Base-by-base conservation (phyloP, 2,797 vertebrate genomes). In the Eulemur rubriventer region DNA sequence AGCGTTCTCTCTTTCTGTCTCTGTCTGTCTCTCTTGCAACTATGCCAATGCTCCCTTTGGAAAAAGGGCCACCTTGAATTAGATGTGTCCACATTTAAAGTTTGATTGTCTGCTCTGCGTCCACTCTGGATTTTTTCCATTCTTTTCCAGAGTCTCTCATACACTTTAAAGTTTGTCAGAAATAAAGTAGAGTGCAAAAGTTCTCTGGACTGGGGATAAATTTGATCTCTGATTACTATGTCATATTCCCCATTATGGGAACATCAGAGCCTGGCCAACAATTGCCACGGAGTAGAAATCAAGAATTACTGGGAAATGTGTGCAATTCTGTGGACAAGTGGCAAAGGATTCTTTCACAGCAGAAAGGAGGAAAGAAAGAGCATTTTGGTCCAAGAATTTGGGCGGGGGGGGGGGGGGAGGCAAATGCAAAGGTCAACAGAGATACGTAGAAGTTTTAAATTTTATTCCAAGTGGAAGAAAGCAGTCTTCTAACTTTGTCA, bases 201-300 rank as follows among this genome's bases (percentile, higher is more conserved):
- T 75, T 79, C 72, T 87, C 43, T 96, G 78, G 35, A 72, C 46
- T 57, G 13, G 43, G 22, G 63, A 38, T n/a, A 92, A 30, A 57
- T 72, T 83, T 87, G 4, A 17, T 59, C 33, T 93, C 59, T 96
- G 82, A 86, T 89, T 79, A 84, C 61, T 78, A 11, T 81, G 55
- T 96, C 35, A 73, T 70, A 93, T 57, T 96, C 72, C 7, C 80
- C 72, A 94, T 70, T 48, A 82, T 6, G 73, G 59, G 16, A 72
- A 89, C 41, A 91, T 97, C 85, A 90, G 28, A 95, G 43, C 93
- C 41, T 97, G 80, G 61, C 57, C 72, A 82, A 83, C 90, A 75
- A 83, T 30, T 79, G 7, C n/a, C 52, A 38, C 55, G 28, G n/a
- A 33, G 2, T 83, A 6, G 52, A 91, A 57, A 86, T 59, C 17